Conservation (phyloP, 2,797 vertebrate species). For the Acipenser transmontanus region DNA sequence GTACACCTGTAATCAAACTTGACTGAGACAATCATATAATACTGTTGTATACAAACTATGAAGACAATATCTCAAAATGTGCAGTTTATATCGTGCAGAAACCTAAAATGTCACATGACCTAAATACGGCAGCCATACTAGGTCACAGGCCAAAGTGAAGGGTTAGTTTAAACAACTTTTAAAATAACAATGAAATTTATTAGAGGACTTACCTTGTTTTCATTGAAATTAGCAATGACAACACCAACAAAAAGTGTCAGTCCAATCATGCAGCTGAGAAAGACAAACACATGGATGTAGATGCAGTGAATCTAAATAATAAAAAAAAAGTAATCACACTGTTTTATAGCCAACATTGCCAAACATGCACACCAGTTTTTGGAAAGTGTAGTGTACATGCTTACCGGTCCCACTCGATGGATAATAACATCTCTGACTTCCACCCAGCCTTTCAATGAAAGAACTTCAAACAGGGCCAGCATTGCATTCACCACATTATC, state of each 20-base stretch:
- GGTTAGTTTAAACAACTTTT: no score
- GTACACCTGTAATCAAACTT: no score
- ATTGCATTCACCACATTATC: slow-evolving; percentile 98
- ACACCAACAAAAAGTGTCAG: slow-evolving; percentile 96
- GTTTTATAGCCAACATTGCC: no score
- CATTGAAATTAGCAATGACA: slow-evolving; percentile 98
- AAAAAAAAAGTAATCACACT: no score
- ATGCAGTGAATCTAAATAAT: slow-evolving; percentile 90
- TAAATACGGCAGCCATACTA: no score
- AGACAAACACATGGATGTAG: slow-evolving; percentile 98
- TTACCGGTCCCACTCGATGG: slow-evolving; percentile 93
- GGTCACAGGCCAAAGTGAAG: no score
- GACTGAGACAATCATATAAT: no score
- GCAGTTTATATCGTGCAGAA: no score
- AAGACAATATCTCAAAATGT: no score
- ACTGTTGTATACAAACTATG: no score
- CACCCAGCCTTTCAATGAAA: slow-evolving; percentile 97
- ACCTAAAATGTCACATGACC: no score
- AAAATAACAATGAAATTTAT: no score
- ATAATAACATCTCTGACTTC: slow-evolving; percentile 98
- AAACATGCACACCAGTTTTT: neutral
- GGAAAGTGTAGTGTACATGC: slow-evolving; percentile 14
- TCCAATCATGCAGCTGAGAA: slow-evolving; percentile 98
- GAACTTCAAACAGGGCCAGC: slow-evolving; percentile 93
- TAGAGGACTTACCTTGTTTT: slow-evolving; percentile 82